Evolutionary conservation across 2,797 vertebrate genomes (phyloP).

Genomic region (Darevskia nairensis): DNA sequence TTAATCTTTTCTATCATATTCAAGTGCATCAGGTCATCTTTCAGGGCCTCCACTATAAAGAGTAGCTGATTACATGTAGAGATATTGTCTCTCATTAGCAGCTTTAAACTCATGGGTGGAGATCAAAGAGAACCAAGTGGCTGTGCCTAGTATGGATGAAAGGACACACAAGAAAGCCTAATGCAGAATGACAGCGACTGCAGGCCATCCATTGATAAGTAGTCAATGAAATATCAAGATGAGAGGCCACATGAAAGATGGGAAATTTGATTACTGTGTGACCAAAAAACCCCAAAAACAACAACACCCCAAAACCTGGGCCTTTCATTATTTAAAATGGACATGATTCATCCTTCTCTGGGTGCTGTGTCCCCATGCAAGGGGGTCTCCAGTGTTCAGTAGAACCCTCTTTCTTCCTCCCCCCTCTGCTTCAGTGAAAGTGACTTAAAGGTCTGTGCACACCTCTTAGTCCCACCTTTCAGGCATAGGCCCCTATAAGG

Average conservation of each 20-base stretch:
- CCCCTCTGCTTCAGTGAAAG: neutral
- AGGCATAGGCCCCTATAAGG: neutral
- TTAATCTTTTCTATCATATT: slow-evolving; percentile 25
- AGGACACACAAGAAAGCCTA: slow-evolving; percentile 14
- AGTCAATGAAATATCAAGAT: slow-evolving; percentile 26
- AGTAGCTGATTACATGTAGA: slow-evolving; percentile 13
- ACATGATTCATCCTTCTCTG: neutral
- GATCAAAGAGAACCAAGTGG: slow-evolving; percentile 32
- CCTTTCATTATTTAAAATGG: neutral
- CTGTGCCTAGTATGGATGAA: slow-evolving; percentile 27
- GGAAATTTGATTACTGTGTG: slow-evolving; percentile 16
- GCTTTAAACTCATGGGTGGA: slow-evolving; percentile 25
- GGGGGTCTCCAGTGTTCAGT: neutral
- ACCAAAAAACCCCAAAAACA: neutral
- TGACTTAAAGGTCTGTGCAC: neutral
- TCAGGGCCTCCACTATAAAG: slow-evolving; percentile 11
- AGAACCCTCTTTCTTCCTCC: neutral
- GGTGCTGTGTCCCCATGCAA: neutral
- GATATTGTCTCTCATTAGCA: slow-evolving; percentile 33
- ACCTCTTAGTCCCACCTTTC: neutral
- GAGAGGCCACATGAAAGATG: slow-evolving; percentile 26
- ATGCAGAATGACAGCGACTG: slow-evolving; percentile 9
- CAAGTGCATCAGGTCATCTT: slow-evolving; percentile 13
- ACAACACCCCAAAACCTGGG: no score
- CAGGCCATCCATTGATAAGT: slow-evolving; percentile 20